Evolutionary conservation across 2,113 vertebrate species (phyloP).

Genomic region (Protobothrops mucrosquamatus): DNA sequence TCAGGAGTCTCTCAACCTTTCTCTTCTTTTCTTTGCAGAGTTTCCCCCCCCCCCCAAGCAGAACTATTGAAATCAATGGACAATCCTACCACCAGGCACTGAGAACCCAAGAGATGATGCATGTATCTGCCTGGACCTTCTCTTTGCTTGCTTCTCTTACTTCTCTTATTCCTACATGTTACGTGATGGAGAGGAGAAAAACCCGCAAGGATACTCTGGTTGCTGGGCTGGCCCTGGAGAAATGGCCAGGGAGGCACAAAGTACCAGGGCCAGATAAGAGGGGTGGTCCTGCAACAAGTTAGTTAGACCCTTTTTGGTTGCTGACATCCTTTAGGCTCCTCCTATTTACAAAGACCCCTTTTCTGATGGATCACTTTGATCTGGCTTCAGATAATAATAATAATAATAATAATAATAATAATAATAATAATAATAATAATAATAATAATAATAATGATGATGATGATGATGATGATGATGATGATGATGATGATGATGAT

Average conservation of each 20-base stretch:
- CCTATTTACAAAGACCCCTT: neutral
- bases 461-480: too few species aligned
- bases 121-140: neutral
- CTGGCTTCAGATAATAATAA: neutral
- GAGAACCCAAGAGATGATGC: neutral
- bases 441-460: too few species aligned
- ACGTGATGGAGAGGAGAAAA: neutral
- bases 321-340: neutral
- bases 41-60: rapidly evolving
- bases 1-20: neutral
- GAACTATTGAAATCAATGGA: neutral
- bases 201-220: neutral
- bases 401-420: too few species aligned
- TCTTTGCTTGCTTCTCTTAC: neutral
- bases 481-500: too few species aligned
- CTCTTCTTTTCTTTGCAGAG: neutral
- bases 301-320: neutral
- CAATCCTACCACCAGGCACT: neutral
- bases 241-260: neutral
- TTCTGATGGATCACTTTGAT: neutral
- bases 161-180: neutral
- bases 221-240: neutral
- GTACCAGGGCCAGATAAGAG: neutral
- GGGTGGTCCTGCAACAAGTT: neutral
- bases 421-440: too few species aligned